A percentile compares a stretch with the other conserved stretches of the same genome.
These are phyloP conservation scores for Leptopilina drosophilae DNA, from an alignment of 2,888 invertebrate genomes.

Conservation along the genomic window DNA sequence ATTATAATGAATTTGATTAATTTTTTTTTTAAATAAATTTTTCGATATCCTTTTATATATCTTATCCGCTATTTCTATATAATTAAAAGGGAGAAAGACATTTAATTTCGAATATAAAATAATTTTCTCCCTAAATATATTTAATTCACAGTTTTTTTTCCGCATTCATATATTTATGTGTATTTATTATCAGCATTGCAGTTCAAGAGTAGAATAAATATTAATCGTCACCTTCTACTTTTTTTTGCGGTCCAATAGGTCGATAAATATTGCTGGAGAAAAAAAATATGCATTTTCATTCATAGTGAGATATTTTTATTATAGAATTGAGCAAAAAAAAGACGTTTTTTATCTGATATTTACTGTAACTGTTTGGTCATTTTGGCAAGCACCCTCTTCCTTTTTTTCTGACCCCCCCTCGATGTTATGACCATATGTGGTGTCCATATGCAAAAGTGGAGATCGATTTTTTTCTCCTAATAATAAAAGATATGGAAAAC, in stretches of 20 bases:
- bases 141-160: too few species aligned
- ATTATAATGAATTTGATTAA: too few species aligned
- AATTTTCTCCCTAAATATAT: too few species aligned
- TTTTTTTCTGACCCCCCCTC: constrained; percentile 69
- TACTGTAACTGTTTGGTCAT: constrained; percentile 68
- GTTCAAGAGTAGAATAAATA: neutral
- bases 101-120: too few species aligned
- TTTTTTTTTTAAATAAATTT: too few species aligned
- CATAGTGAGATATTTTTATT: constrained; percentile 50
- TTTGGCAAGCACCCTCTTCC: constrained; percentile 71
- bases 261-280: constrained; percentile 25
- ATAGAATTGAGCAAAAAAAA: constrained; percentile 46
- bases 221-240: neutral
- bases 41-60: too few species aligned
- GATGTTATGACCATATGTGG: constrained; percentile 73
- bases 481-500: constrained; percentile 58
- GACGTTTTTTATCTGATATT: constrained; percentile 58
- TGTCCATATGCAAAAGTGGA: constrained; percentile 69
- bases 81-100: too few species aligned
- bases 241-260: neutral
- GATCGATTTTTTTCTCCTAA: constrained; percentile 61
- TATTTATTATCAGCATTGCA: neutral
- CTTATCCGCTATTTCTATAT: too few species aligned
- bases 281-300: constrained; percentile 54
- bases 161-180: neutral